Evolutionary conservation across 1,140 invertebrate genomes (phyloP).

Genomic region (Heliconius nattereri): DNA sequence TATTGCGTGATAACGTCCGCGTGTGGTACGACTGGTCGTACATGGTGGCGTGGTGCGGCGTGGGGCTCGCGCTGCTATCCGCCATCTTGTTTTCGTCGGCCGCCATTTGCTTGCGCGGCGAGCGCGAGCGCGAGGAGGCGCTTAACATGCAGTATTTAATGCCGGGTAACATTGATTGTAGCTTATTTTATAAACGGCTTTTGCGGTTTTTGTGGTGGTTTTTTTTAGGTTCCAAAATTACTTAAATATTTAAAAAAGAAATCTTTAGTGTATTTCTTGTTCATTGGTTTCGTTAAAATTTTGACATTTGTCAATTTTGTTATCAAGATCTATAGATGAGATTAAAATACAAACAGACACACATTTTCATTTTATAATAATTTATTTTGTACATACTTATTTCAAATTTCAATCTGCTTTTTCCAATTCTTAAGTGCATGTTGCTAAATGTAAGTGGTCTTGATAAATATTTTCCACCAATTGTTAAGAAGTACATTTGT

Average conservation of each 20-base stretch:
- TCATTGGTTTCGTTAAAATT: neutral
- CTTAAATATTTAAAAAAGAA: no score
- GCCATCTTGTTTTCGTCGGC: constrained; percentile 95
- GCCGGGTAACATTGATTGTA: constrained; percentile 87
- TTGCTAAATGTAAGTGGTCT: neutral
- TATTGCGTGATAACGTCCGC: constrained; percentile 91
- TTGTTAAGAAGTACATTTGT: neutral
- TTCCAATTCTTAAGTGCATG: constrained; percentile 40
- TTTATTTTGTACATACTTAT: constrained; percentile 42
- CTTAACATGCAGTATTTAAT: constrained; percentile 99
- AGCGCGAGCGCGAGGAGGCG: constrained; percentile 95
- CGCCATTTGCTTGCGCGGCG: constrained; percentile 94
- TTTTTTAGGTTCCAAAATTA: constrained; percentile 10
- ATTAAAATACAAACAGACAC: constrained; percentile 4
- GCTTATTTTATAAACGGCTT: neutral
- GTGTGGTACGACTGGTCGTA: constrained; percentile 97
- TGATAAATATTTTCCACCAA: neutral
- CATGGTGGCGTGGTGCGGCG: constrained; percentile 96
- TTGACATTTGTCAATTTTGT: neutral
- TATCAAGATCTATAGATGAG: neutral
- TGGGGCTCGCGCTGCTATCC: constrained; percentile 92
- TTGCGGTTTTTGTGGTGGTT: constrained; percentile 16
- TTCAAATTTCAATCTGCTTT: constrained; percentile 30
- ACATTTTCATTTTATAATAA: neutral
- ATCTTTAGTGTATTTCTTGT: neutral